Percentiles rank a stretch among this genome's conserved stretches.
Conservation (phyloP, 2,113 vertebrate species). For the Elachura formosa region DNA sequence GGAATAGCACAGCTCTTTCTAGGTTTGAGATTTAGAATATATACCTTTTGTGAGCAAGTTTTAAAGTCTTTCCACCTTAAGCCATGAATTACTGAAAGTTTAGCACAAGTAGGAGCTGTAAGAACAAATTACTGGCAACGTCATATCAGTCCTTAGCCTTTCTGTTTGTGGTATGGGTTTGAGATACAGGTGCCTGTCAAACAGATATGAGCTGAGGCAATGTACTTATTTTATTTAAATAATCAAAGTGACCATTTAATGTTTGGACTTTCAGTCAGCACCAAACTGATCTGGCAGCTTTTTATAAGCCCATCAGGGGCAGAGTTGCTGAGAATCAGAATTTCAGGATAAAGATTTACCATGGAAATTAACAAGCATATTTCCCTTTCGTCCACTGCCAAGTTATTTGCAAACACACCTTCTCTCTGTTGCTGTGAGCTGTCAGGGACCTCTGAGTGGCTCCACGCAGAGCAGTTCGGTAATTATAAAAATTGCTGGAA, state of each 20-base stretch:
- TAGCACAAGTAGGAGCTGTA: background rate
- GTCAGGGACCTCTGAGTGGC: conserved; percentile 88
- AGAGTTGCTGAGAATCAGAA: background rate
- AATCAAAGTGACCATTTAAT: background rate
- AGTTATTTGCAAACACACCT: conserved; percentile 69
- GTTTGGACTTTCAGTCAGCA: background rate
- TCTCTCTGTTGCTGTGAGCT: conserved; percentile 91
- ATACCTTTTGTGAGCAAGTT: background rate
- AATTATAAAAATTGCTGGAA: conserved; percentile 96
- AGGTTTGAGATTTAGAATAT: background rate
- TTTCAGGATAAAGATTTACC: background rate
- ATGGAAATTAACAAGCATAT: background rate
- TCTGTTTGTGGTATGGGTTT: background rate
- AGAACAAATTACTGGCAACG: background rate
- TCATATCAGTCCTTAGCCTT: background rate
- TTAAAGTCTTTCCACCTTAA: background rate
- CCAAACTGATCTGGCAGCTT: background rate
- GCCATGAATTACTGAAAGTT: background rate
- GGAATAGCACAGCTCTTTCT: background rate
- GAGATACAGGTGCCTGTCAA: background rate
- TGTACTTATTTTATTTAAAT: background rate
- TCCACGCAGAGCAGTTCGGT: conserved; percentile 89
- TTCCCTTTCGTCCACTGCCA: background rate
- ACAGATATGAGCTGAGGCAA: background rate
- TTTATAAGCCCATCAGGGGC: background rate